A percentile compares a stretch with the other conserved stretches of the same genome.
Conservation (phyloP, 2,797 vertebrate genomes). For the Gymnocypris eckloni region DNA sequence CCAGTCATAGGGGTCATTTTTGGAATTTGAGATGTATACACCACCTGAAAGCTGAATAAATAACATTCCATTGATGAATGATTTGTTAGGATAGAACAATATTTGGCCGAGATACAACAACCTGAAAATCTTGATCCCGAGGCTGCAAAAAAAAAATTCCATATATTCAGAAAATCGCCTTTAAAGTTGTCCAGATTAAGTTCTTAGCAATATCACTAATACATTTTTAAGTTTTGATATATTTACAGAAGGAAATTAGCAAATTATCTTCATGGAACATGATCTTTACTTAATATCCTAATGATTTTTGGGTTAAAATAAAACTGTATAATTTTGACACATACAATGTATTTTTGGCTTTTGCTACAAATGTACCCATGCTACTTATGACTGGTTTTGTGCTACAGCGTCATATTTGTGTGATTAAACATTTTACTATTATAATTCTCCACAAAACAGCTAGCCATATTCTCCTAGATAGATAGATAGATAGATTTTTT, state of each 20-base stretch:
- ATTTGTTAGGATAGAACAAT: not conserved
- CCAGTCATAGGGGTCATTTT: not conserved
- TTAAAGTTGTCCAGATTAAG: not conserved
- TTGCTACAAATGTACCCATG: too few relatives aligned
- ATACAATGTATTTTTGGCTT: too few relatives aligned
- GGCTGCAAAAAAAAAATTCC: not conserved
- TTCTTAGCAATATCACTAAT: not conserved
- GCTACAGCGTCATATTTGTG: not conserved
- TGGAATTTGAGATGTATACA: not conserved
- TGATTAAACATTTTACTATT: not conserved
- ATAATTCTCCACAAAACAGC: not conserved
- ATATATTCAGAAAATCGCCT: too few relatives aligned
- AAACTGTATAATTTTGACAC: too few relatives aligned
- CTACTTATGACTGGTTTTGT: too few relatives aligned
- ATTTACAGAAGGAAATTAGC: too few relatives aligned
- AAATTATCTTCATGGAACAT: too few relatives aligned
- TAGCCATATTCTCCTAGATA: too few relatives aligned
- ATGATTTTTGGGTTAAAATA: too few relatives aligned
- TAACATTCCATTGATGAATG: not conserved
- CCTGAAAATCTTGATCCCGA: not conserved
- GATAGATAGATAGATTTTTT: not conserved
- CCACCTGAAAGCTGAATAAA: not conserved
- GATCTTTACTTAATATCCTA: too few relatives aligned
- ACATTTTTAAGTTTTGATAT: too few relatives aligned
- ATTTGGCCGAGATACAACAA: not conserved